A percentile compares a stretch with the other conserved stretches of the same genome.
Evolutionary conservation across 1,140 invertebrate genomes (phyloP).

Genomic region (Drosophila mojavensis): DNA sequence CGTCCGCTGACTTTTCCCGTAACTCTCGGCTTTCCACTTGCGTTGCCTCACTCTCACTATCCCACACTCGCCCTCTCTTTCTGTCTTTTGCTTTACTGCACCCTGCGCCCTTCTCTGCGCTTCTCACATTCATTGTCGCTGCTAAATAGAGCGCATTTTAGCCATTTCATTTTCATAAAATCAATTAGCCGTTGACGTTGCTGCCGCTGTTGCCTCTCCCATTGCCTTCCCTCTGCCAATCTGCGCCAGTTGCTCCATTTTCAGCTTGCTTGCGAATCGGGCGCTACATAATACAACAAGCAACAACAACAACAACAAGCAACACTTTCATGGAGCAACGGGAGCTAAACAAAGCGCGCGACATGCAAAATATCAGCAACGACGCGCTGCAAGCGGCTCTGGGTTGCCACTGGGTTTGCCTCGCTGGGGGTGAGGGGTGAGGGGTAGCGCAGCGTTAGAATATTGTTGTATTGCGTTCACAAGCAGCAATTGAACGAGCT

Average conservation of each 20-base stretch:
- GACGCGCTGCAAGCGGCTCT: slow-evolving; percentile 21
- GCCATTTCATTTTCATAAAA: slow-evolving; percentile 76
- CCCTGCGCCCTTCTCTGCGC: background rate
- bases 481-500: slow-evolving; percentile 46
- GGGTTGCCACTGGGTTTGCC: background rate
- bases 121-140: slow-evolving; percentile 62
- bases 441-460: background rate
- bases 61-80: background rate
- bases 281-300: slow-evolving; percentile 10
- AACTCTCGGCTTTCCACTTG: slow-evolving; percentile 11
- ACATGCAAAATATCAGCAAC: slow-evolving; percentile 48
- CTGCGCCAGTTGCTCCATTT: slow-evolving; percentile 39
- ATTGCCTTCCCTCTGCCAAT: background rate
- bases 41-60: background rate
- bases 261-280: slow-evolving; percentile 24
- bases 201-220: slow-evolving; percentile 8
- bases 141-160: slow-evolving; percentile 79
- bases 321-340: slow-evolving; percentile 2
- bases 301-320: slow-evolving; percentile 12
- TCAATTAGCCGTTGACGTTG: slow-evolving; percentile 60
- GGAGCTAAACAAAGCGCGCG: slow-evolving; percentile 41
- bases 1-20: slow-evolving; percentile 12
- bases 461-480: slow-evolving; percentile 45
- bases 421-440: slow-evolving; percentile 5
- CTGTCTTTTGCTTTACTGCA: background rate